Conservation (phyloP, 1,140 invertebrate genomes). For the Diorhabda elongata region DNA sequence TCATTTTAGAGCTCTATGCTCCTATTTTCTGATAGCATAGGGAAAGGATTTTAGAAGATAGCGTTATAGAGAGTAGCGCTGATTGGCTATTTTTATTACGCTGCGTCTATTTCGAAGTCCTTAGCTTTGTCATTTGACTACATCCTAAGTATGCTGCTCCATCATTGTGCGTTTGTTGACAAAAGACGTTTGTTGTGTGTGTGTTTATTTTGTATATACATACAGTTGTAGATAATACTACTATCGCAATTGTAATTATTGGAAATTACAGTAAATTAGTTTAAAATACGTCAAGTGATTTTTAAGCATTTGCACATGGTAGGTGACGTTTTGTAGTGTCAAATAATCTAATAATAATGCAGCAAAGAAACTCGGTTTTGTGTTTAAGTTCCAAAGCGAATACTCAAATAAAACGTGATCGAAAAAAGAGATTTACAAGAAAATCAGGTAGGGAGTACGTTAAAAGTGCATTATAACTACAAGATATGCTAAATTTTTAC, state of each 20-base stretch:
- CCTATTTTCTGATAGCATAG: not conserved
- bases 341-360: constrained; percentile 13
- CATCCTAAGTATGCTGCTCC: not conserved
- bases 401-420: constrained; percentile 21
- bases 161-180: no score
- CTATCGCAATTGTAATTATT: not conserved
- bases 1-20: not conserved
- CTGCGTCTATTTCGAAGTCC: not conserved
- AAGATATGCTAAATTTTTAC: constrained; percentile 7
- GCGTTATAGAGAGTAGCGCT: not conserved
- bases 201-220: not conserved
- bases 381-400: constrained; percentile 20
- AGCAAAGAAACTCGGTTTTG: constrained; percentile 14
- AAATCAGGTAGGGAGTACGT: constrained; percentile 29
- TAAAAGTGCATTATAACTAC: constrained; percentile 21
- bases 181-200: not conserved
- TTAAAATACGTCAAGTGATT: constrained; percentile 8
- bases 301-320: constrained; percentile 16
- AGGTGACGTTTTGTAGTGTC: constrained; percentile 13
- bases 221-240: not conserved
- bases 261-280: constrained; percentile 5
- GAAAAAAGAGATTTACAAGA: constrained; percentile 27
- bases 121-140: not conserved
- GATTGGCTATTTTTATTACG: not conserved
- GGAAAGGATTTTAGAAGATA: not conserved